These are phyloP conservation scores for Holotrichia oblita DNA, from an alignment of 1,140 invertebrate species.

Conservation along the genomic window DNA sequence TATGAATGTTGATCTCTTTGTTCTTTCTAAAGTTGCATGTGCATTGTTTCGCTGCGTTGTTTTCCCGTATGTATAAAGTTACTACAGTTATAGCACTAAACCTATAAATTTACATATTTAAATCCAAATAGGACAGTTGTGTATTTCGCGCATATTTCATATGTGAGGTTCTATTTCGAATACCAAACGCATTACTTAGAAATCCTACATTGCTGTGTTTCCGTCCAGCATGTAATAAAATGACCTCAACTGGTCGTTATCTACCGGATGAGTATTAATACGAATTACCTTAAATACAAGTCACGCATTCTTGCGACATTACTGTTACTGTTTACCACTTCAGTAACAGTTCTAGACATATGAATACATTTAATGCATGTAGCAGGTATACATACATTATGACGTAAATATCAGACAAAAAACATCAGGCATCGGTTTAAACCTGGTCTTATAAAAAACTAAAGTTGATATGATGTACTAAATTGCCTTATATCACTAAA, in stretches of 20 bases:
- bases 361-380: neutral
- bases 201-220: constrained; percentile 11
- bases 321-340: neutral
- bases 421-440: too few species aligned
- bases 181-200: neutral
- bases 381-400: neutral
- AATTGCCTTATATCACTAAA: too few species aligned
- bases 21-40: neutral
- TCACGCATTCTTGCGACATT: neutral
- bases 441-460: too few species aligned
- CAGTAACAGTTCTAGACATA: neutral
- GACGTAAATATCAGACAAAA: too few species aligned
- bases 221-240: constrained; percentile 7
- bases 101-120: constrained; percentile 14
- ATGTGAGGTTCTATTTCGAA: neutral
- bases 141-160: neutral
- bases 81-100: neutral
- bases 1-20: neutral
- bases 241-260: constrained; percentile 1
- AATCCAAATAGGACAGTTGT: neutral
- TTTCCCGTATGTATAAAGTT: neutral
- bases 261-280: constrained; percentile 21
- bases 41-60: neutral
- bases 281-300: neutral
- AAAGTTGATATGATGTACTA: too few species aligned